Evolutionary conservation across 2,797 vertebrate genomes (phyloP).

Genomic region (Clarias fuscus): DNA sequence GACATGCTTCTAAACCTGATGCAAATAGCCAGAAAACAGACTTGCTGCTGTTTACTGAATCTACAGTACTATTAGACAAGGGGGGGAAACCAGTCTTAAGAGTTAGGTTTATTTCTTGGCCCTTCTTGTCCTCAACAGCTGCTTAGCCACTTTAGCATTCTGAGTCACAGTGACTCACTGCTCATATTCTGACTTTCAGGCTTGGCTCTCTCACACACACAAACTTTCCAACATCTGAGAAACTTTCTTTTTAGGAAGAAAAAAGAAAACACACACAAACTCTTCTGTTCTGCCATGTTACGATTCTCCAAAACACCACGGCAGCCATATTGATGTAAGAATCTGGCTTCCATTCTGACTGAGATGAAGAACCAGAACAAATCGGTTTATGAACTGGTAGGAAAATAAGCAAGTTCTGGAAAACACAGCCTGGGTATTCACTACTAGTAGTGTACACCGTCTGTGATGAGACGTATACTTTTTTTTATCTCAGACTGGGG

Average conservation of each 20-base stretch:
- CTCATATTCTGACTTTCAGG: constrained; percentile 7
- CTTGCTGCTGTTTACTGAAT: not conserved
- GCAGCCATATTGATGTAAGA: not conserved
- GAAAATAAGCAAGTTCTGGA: not conserved
- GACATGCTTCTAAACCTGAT: not conserved
- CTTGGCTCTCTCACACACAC: constrained; percentile 7
- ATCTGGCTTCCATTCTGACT: not conserved
- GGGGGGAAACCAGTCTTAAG: not conserved
- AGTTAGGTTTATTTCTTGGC: not conserved
- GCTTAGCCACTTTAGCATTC: constrained; percentile 6
- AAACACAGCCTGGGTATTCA: not conserved
- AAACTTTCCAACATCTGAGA: constrained; percentile 12
- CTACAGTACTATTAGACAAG: not conserved
- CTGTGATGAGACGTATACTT: too few species aligned
- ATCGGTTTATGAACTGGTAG: not conserved
- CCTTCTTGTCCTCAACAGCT: constrained; percentile 6
- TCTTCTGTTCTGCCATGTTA: constrained; percentile 3
- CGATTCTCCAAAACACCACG: not conserved
- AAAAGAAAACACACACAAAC: not conserved
- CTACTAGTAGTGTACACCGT: too few species aligned
- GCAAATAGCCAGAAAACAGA: not conserved
- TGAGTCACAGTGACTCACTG: constrained; percentile 1
- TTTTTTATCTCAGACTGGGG: not conserved
- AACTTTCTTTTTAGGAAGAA: constrained; percentile 18
- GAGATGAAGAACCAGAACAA: not conserved